Conservation (phyloP, 2,113 vertebrate species). For the Centropus bengalensis region DNA sequence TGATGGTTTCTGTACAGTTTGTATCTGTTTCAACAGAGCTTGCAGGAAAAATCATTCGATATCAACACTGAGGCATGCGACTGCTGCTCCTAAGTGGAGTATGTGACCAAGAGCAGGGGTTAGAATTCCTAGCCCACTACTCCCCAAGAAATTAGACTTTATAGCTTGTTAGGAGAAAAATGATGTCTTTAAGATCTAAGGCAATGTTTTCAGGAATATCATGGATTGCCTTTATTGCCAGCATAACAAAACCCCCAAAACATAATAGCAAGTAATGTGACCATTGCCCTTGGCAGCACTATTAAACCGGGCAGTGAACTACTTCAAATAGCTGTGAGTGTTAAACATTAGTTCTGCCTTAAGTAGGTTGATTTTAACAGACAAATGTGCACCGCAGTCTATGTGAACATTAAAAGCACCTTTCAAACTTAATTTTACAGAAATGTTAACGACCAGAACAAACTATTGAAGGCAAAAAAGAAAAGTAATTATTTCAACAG, state of each 20-base stretch:
- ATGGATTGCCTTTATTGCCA: constrained; percentile 55
- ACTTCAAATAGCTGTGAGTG: constrained; percentile 78
- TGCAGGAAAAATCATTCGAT: background rate
- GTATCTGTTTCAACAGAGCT: background rate
- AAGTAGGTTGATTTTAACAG: constrained; percentile 74
- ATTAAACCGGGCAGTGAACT: constrained; percentile 79
- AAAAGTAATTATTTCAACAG: constrained; percentile 81
- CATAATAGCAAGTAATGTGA: constrained; percentile 49
- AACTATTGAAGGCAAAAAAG: constrained; percentile 72
- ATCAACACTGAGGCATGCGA: background rate
- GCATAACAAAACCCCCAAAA: constrained; percentile 46
- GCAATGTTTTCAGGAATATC: constrained; percentile 37
- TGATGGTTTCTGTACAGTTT: rapidly evolving
- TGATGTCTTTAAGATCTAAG: constrained; percentile 20
- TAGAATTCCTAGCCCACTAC: background rate
- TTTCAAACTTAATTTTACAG: constrained; percentile 80
- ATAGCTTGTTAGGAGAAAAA: constrained; percentile 49
- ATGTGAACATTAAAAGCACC: constrained; percentile 80
- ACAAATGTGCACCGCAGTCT: constrained; percentile 73
- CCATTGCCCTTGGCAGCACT: constrained; percentile 73
- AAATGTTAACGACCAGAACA: constrained; percentile 83
- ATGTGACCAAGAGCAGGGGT: background rate
- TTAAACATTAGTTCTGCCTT: constrained; percentile 80
- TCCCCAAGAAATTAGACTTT: constrained; percentile 44
- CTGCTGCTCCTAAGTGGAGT: background rate